These are phyloP conservation scores for Anoplopoma fimbria DNA, from an alignment of 2,113 vertebrate genomes.

Conservation along the genomic window DNA sequence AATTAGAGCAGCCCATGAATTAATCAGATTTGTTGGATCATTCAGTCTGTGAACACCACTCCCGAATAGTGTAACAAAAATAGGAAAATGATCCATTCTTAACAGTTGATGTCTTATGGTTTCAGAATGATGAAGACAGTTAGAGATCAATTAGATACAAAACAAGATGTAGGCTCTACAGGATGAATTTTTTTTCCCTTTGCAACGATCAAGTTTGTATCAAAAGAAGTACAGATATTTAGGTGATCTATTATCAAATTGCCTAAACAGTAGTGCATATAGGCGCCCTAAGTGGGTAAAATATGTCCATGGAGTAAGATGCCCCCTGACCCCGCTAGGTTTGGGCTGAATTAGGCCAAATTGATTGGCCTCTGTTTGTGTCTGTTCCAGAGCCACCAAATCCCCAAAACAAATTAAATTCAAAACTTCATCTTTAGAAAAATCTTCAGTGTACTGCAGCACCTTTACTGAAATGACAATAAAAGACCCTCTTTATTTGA, in stretches of 20 bases:
- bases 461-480: neutral
- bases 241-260: neutral
- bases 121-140: neutral
- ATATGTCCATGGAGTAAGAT: neutral
- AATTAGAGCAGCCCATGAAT: neutral
- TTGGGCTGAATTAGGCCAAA: neutral
- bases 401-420: conserved; percentile 4
- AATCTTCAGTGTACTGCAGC: neutral
- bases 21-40: neutral
- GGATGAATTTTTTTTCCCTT: neutral
- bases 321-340: neutral
- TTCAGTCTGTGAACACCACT: neutral
- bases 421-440: neutral
- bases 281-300: neutral
- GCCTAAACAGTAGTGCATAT: neutral
- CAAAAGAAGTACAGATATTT: neutral
- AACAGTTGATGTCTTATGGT: neutral
- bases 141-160: neutral
- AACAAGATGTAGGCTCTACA: neutral
- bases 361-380: neutral
- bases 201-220: neutral
- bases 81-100: neutral
- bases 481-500: neutral
- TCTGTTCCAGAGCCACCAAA: neutral
- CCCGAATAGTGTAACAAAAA: neutral